Evolutionary conservation across 2,797 vertebrate genomes (phyloP).

Genomic region (Silurus aristotelis): DNA sequence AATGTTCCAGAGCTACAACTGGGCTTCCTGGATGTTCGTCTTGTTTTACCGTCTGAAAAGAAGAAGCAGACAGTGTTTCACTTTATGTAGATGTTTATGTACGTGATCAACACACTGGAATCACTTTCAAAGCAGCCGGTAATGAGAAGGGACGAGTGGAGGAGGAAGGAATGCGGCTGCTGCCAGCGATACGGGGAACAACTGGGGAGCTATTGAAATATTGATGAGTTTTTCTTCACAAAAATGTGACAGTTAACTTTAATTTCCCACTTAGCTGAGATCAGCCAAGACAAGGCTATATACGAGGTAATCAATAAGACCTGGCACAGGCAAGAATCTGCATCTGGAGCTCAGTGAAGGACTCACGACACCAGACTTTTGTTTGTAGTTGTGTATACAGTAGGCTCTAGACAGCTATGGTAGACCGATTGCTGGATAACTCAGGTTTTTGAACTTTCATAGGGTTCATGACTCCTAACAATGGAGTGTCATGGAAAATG

Average conservation of each 20-base stretch:
- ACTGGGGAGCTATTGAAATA: slow-evolving; percentile 67
- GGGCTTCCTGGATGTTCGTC: slow-evolving; percentile 16
- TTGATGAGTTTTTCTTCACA: slow-evolving; percentile 70
- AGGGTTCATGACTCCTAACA: not conserved
- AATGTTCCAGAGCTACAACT: not conserved
- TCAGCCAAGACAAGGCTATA: slow-evolving; percentile 60
- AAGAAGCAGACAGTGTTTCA: slow-evolving; percentile 46
- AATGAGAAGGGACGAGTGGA: slow-evolving; percentile 50
- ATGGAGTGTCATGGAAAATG: not conserved
- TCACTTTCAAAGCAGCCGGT: slow-evolving; percentile 60
- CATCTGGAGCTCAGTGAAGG: not conserved
- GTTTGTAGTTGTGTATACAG: not conserved
- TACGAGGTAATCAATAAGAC: slow-evolving; percentile 68
- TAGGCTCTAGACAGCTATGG: not conserved
- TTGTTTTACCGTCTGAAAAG: slow-evolving; percentile 29
- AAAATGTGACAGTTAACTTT: slow-evolving; percentile 77
- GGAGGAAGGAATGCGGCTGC: slow-evolving; percentile 32
- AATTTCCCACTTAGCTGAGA: slow-evolving; percentile 73
- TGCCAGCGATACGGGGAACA: slow-evolving; percentile 44
- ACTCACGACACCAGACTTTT: not conserved
- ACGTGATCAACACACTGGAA: slow-evolving; percentile 58
- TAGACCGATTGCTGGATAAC: not conserved
- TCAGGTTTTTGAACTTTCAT: not conserved
- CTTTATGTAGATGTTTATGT: slow-evolving; percentile 62
- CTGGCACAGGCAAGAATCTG: not conserved